Evolutionary conservation across 2,888 invertebrate species (phyloP).

Genomic region (Hipparchia sbordonii): DNA sequence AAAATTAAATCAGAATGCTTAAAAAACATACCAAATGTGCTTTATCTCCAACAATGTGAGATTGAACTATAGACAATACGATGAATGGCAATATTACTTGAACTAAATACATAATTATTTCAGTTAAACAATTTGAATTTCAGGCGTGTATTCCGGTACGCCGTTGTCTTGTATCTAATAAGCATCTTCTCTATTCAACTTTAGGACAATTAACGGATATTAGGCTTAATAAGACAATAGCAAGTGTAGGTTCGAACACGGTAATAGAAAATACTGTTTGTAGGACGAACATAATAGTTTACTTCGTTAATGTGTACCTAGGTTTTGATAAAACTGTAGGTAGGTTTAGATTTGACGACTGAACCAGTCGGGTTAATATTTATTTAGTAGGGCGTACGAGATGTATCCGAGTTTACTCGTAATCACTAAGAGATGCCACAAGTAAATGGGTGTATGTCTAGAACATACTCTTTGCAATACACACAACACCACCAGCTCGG

Average conservation of each 20-base stretch:
- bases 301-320: no score
- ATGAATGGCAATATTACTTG: slow-evolving; percentile 34
- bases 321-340: no score
- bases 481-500: no score
- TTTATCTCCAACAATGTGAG: slow-evolving; percentile 62
- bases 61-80: slow-evolving; percentile 41
- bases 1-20: no score
- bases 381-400: no score
- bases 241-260: background rate
- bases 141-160: background rate
- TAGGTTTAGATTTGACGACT: no score
- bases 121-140: background rate
- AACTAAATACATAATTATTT: slow-evolving; percentile 18
- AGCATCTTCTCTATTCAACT: background rate
- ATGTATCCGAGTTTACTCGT: no score
- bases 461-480: no score
- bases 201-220: slow-evolving; percentile 25
- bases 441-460: no score
- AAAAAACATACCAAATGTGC: slow-evolving; percentile 57
- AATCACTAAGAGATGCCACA: no score
- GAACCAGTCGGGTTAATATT: no score
- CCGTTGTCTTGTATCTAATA: background rate
- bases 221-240: background rate
- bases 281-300: no score
- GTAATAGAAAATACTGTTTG: background rate